Base-by-base conservation (phyloP, 2,888 invertebrate genomes). In the Microctonus brassicae region DNA sequence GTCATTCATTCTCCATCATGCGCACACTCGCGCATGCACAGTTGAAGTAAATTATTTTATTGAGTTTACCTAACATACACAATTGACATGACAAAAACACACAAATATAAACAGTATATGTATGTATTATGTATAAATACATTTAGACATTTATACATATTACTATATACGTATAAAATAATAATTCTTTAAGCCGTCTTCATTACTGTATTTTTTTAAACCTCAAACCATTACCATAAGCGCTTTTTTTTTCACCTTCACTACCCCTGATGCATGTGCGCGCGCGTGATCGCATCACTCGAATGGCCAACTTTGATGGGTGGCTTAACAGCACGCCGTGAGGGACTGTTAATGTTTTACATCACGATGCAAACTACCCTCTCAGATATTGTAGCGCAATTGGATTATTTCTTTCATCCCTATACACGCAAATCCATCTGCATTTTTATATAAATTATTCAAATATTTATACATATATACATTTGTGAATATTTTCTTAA, bases 281-380 rank as follows among this genome's bases (percentile, higher is more conserved):
- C 24, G 63, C 26, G 55, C 36, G 58, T 52, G 65, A 70, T 65
- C 65, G 52, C 55, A 71, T 66, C 70, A 66, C 66, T 66, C 62
- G 53, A 34, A 61, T 52, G 53, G 66, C 26, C 66, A 71, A 71
- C 70, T 66, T 66, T 71, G 70, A 71, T 71, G 66, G 70, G 70
- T 64, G 63, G 70, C 70, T 70, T 70, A 70, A 70, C 65, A 65
- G 65, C 36, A 52, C 47, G 52, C 70, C 70, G 42, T 61, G 55
- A 61, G 70, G 66, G 70, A 71, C 47, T 34, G 60, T 66, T 33
- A 29, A 24, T 61, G 36, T 34, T 52, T 62, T 36, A 55, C 55
- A 58, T 65, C 29, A 39, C 47, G 64, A 47, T 47, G 24, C 20
- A 65, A 64, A 70, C 58, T 47, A 70, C 36, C 34, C 34, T 17